Evolutionary conservation across 2,113 vertebrate species (phyloP).

Genomic region (Glaucomys volans): DNA sequence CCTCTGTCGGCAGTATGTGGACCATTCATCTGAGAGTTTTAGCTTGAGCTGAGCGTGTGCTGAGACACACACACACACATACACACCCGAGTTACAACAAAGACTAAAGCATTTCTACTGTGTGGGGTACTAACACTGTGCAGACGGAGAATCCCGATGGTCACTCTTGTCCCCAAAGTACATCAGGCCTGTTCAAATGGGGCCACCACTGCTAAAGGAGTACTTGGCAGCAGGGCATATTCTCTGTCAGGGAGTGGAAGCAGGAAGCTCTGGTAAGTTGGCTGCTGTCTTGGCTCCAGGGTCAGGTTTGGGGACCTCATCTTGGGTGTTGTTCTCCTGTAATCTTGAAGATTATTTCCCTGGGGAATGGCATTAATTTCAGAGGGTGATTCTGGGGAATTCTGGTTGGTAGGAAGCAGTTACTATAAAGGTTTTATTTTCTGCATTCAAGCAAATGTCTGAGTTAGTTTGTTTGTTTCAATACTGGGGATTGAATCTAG

Average conservation of each 20-base stretch:
- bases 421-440: background rate
- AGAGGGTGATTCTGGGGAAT: background rate
- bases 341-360: background rate
- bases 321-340: background rate
- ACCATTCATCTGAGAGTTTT: background rate
- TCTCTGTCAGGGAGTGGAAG: background rate
- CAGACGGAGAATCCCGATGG: background rate
- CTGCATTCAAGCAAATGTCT: background rate
- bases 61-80: too few species aligned
- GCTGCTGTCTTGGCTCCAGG: background rate
- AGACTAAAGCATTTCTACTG: background rate
- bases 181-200: background rate
- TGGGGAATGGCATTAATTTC: background rate
- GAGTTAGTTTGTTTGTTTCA: too few species aligned
- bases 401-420: background rate
- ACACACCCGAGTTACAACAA: background rate
- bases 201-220: background rate
- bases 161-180: background rate
- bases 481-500: too few species aligned
- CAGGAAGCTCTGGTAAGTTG: background rate
- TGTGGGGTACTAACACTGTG: background rate
- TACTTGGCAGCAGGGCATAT: too few species aligned
- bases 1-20: background rate
- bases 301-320: background rate
- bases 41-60: background rate